phyloP scores from a whole-genome alignment of 2,113 vertebrate species.

The Xenopus tropicalis region UCB_Xtro_10.0 CM004445.2:114650501-114651000 shows the following conservation, averaged over 20 bases:
- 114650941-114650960: no score
- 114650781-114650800: conserved; percentile 34
- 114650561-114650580: conserved; percentile 41
- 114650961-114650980: no score
- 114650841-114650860: conserved; percentile 25
- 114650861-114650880: conserved; percentile 19
- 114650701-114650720: conserved; percentile 40
- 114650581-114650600: conserved; percentile 39
- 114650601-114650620: conserved; percentile 27
- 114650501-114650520: conserved; percentile 24
- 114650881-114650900: background rate
- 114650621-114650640: conserved; percentile 30
- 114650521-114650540: conserved; percentile 22
- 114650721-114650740: conserved; percentile 39
- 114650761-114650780: conserved; percentile 23
- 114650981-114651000: no score
- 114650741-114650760: conserved; percentile 9
- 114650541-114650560: conserved; percentile 18
- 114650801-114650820: conserved; percentile 35
- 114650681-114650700: conserved; percentile 27
- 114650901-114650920: conserved; percentile 5
- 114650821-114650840: conserved; percentile 32
- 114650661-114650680: conserved; percentile 39
- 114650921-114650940: conserved; percentile 6
- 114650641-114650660: conserved; percentile 24